Evolutionary conservation across 2,888 invertebrate species (phyloP), one percentile per base, ranked within the genome.

Genomic region (Arctia plantaginis): DNA sequence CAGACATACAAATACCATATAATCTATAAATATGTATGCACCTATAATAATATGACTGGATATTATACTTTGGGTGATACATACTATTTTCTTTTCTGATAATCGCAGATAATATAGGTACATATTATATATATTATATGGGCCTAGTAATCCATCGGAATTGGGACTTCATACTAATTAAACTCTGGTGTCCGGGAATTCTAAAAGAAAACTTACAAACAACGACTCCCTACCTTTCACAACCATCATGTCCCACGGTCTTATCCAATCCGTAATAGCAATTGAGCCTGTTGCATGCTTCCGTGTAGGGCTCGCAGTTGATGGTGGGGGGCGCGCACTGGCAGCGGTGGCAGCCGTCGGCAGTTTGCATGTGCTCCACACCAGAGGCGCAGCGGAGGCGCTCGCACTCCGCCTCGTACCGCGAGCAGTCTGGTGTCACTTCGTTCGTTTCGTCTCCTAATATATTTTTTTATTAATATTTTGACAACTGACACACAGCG

Each of bases 211-310:
- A 23, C 8, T 51, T 51, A 51, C 23, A 51, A 20, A 4, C 23
- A 4, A 6, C 15, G 18, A 3, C 51, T 47, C 8, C n/a, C 12
- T 77, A 93, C 93, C 91, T 91, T 55, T 89, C 87, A 74, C 94
- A 94, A 59, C 93, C 92, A 33, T 93, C 90, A 15, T 77, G 55
- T 1, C 85, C 91, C 15, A 59, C 59, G 41, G 35, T 79, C 66
- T 77, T 96, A 77, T 97, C 97, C 15, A 97, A 92, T 20, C 98
- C 98, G 88, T 97, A 98, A 0, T 96, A 96, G 89, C 98, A 98
- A 44, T 96, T 96, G 30, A 97, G 90, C 0, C 90, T 91, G 0
- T 91, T 92, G 89, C 98, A 98, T 83, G 97, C 96, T 59, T 95
- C 94, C 66, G 91, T 93, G 72, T 96, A 96, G 71, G 90, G 93